phyloP scores from a whole-genome alignment of 2,113 vertebrate species.

The Bucco capensis region DNA sequence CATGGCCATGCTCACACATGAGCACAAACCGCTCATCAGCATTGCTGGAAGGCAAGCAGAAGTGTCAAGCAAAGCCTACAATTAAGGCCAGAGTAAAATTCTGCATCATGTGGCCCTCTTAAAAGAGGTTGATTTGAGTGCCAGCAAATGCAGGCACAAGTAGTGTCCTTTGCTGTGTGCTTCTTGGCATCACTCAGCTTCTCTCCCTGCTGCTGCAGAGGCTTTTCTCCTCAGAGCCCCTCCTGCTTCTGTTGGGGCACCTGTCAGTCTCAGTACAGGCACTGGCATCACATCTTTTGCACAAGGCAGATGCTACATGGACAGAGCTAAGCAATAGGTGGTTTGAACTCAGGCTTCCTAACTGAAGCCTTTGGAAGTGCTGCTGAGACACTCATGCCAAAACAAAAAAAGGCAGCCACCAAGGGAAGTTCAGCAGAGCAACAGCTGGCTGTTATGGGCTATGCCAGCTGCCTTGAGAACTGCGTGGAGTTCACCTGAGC shows the following conservation, averaged over 20 bases:
- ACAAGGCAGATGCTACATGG: background rate
- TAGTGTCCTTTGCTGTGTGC: background rate
- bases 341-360: background rate
- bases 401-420: background rate
- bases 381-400: background rate
- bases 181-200: background rate
- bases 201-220: background rate
- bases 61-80: background rate
- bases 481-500: background rate
- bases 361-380: background rate
- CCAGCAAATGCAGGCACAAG: background rate
- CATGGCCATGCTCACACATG: background rate
- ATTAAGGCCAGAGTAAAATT: background rate
- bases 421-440: background rate
- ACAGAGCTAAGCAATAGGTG: rapidly evolving
- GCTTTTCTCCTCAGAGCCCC: background rate
- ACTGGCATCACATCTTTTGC: background rate
- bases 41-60: background rate
- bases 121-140: background rate
- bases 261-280: background rate
- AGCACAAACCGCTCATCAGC: background rate
- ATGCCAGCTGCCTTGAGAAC: background rate
- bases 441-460: background rate
- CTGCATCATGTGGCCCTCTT: background rate
- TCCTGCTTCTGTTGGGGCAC: background rate